Conservation (phyloP, 2,113 vertebrate genomes). For the Equus przewalskii region DNA sequence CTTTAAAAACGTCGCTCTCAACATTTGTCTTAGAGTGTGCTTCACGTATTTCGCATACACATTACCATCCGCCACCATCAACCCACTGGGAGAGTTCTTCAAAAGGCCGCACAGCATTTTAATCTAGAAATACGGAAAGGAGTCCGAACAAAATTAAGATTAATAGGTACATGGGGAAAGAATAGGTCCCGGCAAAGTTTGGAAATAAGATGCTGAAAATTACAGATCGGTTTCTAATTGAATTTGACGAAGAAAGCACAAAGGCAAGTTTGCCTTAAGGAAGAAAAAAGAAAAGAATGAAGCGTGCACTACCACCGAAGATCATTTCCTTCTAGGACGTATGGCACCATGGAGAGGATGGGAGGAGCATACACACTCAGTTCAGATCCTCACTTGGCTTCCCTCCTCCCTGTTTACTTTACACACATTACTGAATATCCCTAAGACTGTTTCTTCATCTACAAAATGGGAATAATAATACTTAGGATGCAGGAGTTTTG, state of each 20-base stretch:
- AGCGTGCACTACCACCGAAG: rapidly evolving
- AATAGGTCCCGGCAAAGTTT: background rate
- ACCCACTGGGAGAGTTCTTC: background rate
- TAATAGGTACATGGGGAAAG: background rate
- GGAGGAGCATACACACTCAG: no score
- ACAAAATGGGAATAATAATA: no score
- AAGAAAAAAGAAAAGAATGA: no score
- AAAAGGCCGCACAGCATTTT: background rate
- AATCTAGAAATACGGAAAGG: background rate
- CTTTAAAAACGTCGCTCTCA: background rate
- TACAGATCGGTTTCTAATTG: background rate
- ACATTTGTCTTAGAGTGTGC: background rate
- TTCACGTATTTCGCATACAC: rapidly evolving
- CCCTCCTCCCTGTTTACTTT: background rate
- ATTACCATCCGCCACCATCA: background rate
- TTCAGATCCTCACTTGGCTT: background rate
- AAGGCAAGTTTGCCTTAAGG: background rate
- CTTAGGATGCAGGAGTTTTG: background rate
- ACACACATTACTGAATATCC: rapidly evolving
- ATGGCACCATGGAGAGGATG: rapidly evolving
- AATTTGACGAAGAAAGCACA: background rate
- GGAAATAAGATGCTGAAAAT: background rate
- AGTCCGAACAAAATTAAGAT: background rate
- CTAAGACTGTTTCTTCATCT: background rate
- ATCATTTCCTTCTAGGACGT: background rate